Conservation (phyloP, 2,797 vertebrate genomes). For the Tinamus major region DNA sequence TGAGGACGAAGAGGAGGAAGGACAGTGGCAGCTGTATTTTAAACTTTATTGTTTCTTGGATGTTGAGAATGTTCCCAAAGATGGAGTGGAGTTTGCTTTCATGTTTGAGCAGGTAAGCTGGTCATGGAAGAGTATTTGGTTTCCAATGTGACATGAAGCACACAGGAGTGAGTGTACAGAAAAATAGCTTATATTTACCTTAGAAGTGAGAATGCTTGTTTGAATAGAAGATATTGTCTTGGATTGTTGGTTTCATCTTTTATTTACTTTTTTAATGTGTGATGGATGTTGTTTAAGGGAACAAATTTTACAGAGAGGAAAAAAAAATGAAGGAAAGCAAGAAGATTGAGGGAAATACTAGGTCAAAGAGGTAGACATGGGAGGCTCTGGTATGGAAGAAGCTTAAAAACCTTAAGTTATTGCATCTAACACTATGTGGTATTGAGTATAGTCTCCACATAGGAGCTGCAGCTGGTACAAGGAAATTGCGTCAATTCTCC, state of each 20-base stretch:
- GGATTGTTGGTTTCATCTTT: background rate
- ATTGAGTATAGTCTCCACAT: background rate
- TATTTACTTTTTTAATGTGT: background rate
- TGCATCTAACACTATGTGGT: background rate
- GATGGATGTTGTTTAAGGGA: background rate
- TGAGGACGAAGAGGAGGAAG: conserved; percentile 85
- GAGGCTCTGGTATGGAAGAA: background rate
- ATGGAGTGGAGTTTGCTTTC: conserved; percentile 94
- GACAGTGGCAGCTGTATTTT: conserved; percentile 92
- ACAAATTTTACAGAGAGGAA: background rate
- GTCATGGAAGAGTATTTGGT: background rate
- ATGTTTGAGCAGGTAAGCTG: conserved; percentile 93
- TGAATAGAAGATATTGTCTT: background rate
- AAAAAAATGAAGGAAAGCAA: background rate
- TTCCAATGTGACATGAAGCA: background rate
- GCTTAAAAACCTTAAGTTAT: background rate
- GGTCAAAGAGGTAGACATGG: background rate
- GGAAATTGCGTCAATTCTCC: background rate
- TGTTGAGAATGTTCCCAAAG: conserved; percentile 91
- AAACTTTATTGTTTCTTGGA: conserved; percentile 96
- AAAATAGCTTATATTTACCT: background rate
- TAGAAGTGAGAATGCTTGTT: background rate
- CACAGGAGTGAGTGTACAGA: background rate
- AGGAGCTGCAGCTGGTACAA: background rate
- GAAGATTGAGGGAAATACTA: background rate